Conservation (phyloP, 2,888 invertebrate genomes). For the Hermaeophaga mercurialis region DNA sequence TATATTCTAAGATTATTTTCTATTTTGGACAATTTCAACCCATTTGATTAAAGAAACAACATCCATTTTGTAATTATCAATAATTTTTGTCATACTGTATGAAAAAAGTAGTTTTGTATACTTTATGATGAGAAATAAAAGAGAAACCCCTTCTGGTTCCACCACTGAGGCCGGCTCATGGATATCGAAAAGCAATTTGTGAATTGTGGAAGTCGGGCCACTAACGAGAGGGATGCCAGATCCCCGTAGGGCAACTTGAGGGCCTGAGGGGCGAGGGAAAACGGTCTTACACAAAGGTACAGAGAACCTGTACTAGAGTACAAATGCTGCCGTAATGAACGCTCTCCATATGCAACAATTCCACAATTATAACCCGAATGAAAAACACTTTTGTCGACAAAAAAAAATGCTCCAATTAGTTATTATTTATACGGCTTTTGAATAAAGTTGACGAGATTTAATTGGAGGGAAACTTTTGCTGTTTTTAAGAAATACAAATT, state of each 20-base stretch:
- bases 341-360: slow-evolving; percentile 37
- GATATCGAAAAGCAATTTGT: slow-evolving; percentile 57
- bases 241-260: slow-evolving; percentile 47
- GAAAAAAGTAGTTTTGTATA: too few species aligned
- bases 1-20: too few species aligned
- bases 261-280: slow-evolving; percentile 34
- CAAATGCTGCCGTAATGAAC: slow-evolving; percentile 34
- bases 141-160: slow-evolving; percentile 15
- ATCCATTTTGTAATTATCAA: too few species aligned
- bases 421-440: slow-evolving; percentile 17
- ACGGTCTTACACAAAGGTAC: slow-evolving; percentile 26
- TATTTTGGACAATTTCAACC: too few species aligned
- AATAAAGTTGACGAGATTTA: slow-evolving; percentile 16
- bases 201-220: slow-evolving; percentile 55
- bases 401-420: slow-evolving; percentile 33
- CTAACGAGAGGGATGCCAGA: slow-evolving; percentile 47
- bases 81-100: too few species aligned
- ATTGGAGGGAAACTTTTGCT: too few species aligned
- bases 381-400: slow-evolving; percentile 33
- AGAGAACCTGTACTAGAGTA: slow-evolving; percentile 30
- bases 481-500: background rate
- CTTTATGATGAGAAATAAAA: too few species aligned
- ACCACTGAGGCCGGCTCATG: slow-evolving; percentile 31
- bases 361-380: slow-evolving; percentile 34
- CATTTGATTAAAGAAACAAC: too few species aligned